Percentiles rank a stretch among this genome's conserved stretches.
Conservation (phyloP, 2,113 vertebrate genomes). For the Pygoscelis antarcticus region DNA sequence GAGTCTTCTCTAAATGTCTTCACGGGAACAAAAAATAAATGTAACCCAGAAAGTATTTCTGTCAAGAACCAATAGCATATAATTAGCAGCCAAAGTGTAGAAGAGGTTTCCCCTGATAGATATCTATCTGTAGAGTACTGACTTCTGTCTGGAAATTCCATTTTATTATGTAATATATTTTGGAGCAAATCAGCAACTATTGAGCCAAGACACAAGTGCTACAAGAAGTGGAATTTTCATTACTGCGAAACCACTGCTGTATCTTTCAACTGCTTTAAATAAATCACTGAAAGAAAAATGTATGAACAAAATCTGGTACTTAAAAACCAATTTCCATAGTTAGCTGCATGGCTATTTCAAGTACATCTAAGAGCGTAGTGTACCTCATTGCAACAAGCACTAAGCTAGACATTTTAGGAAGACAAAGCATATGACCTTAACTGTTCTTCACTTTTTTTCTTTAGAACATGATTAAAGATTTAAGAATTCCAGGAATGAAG, state of each 20-base stretch:
- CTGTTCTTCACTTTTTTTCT: not conserved
- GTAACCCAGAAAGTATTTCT: conserved; percentile 42
- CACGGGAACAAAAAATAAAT: conserved; percentile 28
- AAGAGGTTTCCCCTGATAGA: conserved; percentile 43
- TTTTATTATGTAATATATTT: conserved; percentile 70
- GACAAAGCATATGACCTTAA: not conserved
- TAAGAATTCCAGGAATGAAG: not conserved
- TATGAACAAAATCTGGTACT: not conserved
- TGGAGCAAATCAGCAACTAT: conserved; percentile 7
- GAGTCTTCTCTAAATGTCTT: conserved; percentile 36
- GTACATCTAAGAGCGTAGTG: not conserved
- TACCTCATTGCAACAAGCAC: not conserved
- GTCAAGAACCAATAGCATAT: conserved; percentile 41
- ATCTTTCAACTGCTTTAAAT: conserved; percentile 48
- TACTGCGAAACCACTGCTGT: conserved; percentile 53
- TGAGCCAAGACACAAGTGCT: conserved; percentile 54
- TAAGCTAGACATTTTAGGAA: not conserved
- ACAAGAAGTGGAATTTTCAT: conserved; percentile 71
- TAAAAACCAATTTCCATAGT: not conserved
- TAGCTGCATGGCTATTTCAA: not conserved
- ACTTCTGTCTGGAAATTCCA: conserved; percentile 70
- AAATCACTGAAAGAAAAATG: conserved; percentile 48
- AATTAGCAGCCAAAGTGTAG: conserved; percentile 43
- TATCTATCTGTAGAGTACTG: conserved; percentile 35
- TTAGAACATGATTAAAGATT: not conserved